Evolutionary conservation across 2,888 invertebrate species (phyloP).

Genomic region (Calameuta pallipes): DNA sequence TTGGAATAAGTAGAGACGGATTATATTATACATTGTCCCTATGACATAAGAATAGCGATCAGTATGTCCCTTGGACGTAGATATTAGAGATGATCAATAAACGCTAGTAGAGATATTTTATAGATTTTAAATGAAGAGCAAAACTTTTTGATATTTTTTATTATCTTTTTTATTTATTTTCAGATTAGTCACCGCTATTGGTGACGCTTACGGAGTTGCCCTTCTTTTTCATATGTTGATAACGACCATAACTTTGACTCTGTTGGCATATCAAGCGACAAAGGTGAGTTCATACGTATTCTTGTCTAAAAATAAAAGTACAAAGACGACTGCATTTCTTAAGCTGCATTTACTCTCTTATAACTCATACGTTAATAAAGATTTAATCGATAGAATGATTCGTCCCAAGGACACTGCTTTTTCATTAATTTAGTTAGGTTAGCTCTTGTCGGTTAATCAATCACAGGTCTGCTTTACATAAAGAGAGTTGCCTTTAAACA

Average conservation of each 20-base stretch:
- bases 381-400: background rate
- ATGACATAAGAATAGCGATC: background rate
- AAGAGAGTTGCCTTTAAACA: background rate
- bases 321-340: background rate
- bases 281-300: conserved; percentile 69
- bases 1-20: background rate
- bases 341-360: background rate
- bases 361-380: background rate
- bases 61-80: background rate
- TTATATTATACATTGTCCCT: background rate
- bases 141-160: background rate
- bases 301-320: background rate
- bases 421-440: background rate
- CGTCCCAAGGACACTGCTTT: background rate
- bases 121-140: background rate
- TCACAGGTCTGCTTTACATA: background rate
- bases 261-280: conserved; percentile 88
- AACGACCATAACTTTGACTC: conserved; percentile 84
- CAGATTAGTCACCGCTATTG: conserved; percentile 84
- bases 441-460: background rate
- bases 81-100: background rate
- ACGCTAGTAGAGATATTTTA: background rate
- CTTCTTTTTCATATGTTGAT: conserved; percentile 86
- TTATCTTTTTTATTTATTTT: conserved; percentile 34
- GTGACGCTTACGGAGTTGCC: conserved; percentile 87